Evolutionary conservation across 1,140 invertebrate genomes (phyloP), one percentile per base, ranked within the genome.

Genomic region (Diploscapter pachys): DNA sequence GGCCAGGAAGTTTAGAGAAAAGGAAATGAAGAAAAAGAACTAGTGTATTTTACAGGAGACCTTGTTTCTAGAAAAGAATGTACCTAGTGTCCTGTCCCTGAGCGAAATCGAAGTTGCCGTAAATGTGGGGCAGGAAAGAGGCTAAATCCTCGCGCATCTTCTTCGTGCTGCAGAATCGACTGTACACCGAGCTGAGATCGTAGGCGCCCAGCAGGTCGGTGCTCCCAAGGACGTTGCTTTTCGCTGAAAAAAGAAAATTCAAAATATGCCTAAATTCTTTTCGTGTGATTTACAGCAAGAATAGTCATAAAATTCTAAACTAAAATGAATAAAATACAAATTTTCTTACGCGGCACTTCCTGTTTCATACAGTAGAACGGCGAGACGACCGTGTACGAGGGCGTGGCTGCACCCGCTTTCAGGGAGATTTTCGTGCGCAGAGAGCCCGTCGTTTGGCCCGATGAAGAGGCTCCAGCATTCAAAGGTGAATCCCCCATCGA

Each of bases 81-180:
- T 75, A 76, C 74, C 74, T 76, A 3, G 54, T 52, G 51, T 76
- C 74, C 48, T 68, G 51, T 49, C 31, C 61, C n/a, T n/a, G 59
- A 31, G 76, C 71, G 31, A 83, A 66, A 56, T 84, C 75, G 48
- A 83, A 59, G 55, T 81, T 78, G 4, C 80, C 81, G 51, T 69
- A 79, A 13, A 82, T 55, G 49, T 83, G 73, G 11, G 82, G 79
- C 51, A 82, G 68, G 75, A 82, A 82, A 8, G 81, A 82, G 67
- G 76, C 67, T 64, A 82, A 67, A 71, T 82, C 80, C 68, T 82
- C 81, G 11, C 72, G 61, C 2, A 77, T 71, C 71, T 81, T 82
- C 59, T 82, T 84, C 11, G 68, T 66, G n/a, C 81, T 82, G 66
- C 81, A 82, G 65, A 82, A 84, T 54, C 81, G 59, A 68, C 77